phyloP scores from a whole-genome alignment of 2,113 vertebrate genomes.

The Eretmochelys imbricata region DNA sequence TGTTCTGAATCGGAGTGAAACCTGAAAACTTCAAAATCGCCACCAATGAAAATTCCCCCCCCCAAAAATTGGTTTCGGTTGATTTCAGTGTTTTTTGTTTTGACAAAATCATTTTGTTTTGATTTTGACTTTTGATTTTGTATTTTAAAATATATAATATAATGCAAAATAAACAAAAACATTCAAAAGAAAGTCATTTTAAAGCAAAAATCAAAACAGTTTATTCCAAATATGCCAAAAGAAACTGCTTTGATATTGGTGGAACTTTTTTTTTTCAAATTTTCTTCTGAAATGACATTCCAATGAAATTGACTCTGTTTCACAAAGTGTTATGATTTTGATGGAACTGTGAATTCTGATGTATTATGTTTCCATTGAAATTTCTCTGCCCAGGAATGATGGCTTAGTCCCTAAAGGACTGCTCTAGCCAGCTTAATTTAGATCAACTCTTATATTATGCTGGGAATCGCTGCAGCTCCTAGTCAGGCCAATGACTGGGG shows the following conservation, averaged over 20 bases:
- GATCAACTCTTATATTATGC: too few relatives aligned
- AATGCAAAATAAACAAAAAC: not conserved
- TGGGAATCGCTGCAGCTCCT: too few relatives aligned
- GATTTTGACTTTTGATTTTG: not conserved
- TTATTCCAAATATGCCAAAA: not conserved
- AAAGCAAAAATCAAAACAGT: not conserved
- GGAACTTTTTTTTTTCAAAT: not conserved
- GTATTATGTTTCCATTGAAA: not conserved
- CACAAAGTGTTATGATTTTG: not conserved
- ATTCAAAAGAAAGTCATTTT: not conserved
- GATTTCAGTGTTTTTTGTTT: not conserved
- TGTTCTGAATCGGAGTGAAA: too few relatives aligned
- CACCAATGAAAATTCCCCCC: not conserved
- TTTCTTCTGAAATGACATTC: not conserved
- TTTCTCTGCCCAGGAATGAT: not conserved
- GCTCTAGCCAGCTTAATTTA: too few relatives aligned
- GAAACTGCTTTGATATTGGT: not conserved
- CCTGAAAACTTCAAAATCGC: not conserved
- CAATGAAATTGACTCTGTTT: not conserved
- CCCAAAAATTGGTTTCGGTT: not conserved
- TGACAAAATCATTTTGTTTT: not conserved
- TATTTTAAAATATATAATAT: not conserved
- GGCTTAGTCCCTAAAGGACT: too few relatives aligned
- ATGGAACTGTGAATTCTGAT: not conserved
- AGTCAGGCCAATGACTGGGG: too few relatives aligned